A percentile compares a stretch with the other conserved stretches of the same genome.
These are phyloP conservation scores for Cololabis saira DNA, from an alignment of 2,113 vertebrate genomes.

Conservation along the genomic window DNA sequence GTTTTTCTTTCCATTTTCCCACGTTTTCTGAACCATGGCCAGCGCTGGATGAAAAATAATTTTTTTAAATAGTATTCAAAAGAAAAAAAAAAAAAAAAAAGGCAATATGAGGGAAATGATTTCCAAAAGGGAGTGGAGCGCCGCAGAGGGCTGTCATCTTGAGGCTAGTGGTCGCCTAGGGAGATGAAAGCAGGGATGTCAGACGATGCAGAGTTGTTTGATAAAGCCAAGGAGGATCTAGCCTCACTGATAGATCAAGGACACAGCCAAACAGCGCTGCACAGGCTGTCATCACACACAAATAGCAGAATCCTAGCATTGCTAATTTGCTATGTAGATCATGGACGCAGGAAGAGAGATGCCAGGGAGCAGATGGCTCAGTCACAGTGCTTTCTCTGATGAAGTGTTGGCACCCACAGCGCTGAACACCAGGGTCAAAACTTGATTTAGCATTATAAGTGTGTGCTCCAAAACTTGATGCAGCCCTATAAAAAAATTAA, in stretches of 20 bases:
- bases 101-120: conserved; percentile 44
- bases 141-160: conserved; percentile 55
- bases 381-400: conserved; percentile 2
- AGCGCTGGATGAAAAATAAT: conserved; percentile 24
- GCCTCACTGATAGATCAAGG: conserved; percentile 59
- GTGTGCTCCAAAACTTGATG: neutral
- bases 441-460: neutral
- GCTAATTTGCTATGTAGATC: conserved; percentile 39
- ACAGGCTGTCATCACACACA: conserved; percentile 45
- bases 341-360: conserved; percentile 29
- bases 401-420: neutral
- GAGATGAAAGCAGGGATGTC: conserved; percentile 69
- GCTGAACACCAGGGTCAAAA: neutral
- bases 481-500: too few species aligned
- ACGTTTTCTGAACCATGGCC: neutral
- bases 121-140: conserved; percentile 48
- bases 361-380: conserved; percentile 29
- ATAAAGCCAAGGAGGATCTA: conserved; percentile 52
- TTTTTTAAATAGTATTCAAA: too few species aligned
- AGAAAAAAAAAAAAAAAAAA: conserved; percentile 13
- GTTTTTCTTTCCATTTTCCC: conserved; percentile 17
- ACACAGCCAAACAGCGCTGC: conserved; percentile 30
- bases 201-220: conserved; percentile 58
- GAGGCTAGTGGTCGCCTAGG: conserved; percentile 38
- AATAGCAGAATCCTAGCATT: conserved; percentile 24